A percentile compares a stretch with the other conserved stretches of the same genome.
Evolutionary conservation across 2,888 invertebrate species (phyloP).

Genomic region (Noctuana brunneofusca): DNA sequence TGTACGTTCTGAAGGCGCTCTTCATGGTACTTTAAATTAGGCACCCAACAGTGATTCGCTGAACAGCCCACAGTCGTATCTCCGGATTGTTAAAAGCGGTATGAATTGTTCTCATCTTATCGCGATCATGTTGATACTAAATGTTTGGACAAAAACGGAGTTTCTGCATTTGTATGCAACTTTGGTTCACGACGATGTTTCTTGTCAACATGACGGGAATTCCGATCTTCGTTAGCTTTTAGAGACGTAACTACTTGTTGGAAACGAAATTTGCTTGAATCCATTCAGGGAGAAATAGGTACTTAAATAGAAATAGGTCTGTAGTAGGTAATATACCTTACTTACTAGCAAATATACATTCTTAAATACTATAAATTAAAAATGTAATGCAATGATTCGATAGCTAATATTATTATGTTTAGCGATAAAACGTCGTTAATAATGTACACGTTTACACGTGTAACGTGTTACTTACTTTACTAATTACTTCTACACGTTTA

Average conservation of each 20-base stretch:
- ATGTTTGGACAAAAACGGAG: constrained; percentile 16
- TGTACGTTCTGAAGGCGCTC: constrained; percentile 32
- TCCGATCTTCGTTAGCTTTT: constrained; percentile 16
- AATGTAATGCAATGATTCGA: no score
- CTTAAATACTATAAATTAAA: no score
- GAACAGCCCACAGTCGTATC: background rate
- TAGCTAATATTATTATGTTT: no score
- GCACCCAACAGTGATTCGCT: constrained; percentile 28
- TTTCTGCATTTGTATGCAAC: constrained; percentile 25
- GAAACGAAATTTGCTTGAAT: constrained; percentile 1
- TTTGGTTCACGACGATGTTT: constrained; percentile 17
- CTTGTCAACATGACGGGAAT: constrained; percentile 15
- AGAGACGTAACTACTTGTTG: background rate
- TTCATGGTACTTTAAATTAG: constrained; percentile 35
- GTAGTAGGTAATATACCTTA: background rate
- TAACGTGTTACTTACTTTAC: no score
- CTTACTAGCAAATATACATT: no score
- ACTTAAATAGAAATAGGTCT: background rate
- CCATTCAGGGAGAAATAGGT: no score
- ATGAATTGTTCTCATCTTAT: constrained; percentile 28
- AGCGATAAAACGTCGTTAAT: no score
- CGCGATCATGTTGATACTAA: constrained; percentile 29
- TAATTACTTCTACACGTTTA: no score
- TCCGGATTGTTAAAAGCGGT: constrained; percentile 7
- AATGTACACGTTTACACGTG: no score